Evolutionary conservation across 1,140 invertebrate genomes (phyloP).

Genomic region (Helicoverpa armigera): DNA sequence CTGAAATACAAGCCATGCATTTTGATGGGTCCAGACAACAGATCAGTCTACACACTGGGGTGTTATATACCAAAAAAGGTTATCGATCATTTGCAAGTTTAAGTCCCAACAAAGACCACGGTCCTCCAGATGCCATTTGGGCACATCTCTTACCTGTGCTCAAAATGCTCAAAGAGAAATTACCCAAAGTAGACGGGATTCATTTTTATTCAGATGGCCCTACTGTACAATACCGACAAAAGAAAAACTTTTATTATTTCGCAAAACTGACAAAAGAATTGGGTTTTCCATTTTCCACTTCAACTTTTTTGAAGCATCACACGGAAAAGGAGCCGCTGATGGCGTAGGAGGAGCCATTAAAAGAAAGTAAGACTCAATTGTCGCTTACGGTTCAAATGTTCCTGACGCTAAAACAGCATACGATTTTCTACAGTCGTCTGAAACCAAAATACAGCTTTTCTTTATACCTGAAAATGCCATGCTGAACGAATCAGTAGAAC

Average conservation of each 20-base stretch:
- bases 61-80: neutral
- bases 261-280: neutral
- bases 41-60: neutral
- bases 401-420: neutral
- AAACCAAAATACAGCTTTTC: no score
- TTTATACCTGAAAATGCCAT: no score
- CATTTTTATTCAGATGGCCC: slow-evolving; percentile 24
- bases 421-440: no score
- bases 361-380: neutral
- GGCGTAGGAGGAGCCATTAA: neutral
- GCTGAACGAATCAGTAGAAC: no score
- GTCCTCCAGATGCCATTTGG: neutral
- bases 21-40: neutral
- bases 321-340: neutral
- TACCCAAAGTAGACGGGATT: neutral
- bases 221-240: neutral
- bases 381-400: neutral
- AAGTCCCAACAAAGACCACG: neutral
- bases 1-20: neutral
- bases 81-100: neutral
- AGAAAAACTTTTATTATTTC: slow-evolving; percentile 1
- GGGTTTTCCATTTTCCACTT: neutral
- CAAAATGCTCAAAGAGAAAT: neutral
- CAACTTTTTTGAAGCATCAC: neutral
- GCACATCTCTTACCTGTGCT: neutral